Evolutionary conservation across 2,888 invertebrate species (phyloP), one percentile per base, ranked within the genome.

Genomic region (Griposia aprilina): DNA sequence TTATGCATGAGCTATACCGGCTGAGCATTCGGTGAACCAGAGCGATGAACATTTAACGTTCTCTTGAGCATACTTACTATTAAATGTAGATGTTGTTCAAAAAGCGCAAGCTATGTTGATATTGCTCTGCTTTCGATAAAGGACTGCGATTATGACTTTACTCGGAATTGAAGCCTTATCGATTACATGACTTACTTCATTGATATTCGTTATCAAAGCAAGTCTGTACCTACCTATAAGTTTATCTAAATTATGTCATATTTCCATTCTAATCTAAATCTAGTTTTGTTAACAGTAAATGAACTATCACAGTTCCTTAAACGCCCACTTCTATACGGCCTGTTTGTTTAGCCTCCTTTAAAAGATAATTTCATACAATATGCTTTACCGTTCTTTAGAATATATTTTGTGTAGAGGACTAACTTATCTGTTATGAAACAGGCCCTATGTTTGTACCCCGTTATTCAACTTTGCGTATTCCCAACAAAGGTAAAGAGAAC

Each of bases 1-100:
- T 94, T 95, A 93, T 94, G 90, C 90, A 89, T 82, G 89, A 88
- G 91, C 93, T 92, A 90, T 87, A 94, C 93, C 78, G 90, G 20
- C 74, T 55, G 45, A 30, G 67, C 78, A 85, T 79, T 87, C 76
- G 74, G 81, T 82, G 82, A 88, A 85, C 89, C 80, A 74, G 66
- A 77, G 74, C 67, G 78, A 76, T 81, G 76, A 79, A 80, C 78
- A 59, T 87, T 88, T 76, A 82, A 80, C 80, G 68, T 68, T 73
- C 70, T 78, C 74, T 59, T n/a, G 72, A 76, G 69, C 63, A 78
- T 65, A 76, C 50, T 69, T n/a, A 52, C 52, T 26, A 20, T n/a
- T 80, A 71, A 60, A 60, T 23, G 10, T 67, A 41, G 13, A 10
- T 55, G 55, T 59, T 74, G 59, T 55, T 60, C 63, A 52, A 70